Evolutionary conservation across 2,888 invertebrate species (phyloP), one percentile per base, ranked within the genome.

Genomic region (Nemotelus pantherinus): DNA sequence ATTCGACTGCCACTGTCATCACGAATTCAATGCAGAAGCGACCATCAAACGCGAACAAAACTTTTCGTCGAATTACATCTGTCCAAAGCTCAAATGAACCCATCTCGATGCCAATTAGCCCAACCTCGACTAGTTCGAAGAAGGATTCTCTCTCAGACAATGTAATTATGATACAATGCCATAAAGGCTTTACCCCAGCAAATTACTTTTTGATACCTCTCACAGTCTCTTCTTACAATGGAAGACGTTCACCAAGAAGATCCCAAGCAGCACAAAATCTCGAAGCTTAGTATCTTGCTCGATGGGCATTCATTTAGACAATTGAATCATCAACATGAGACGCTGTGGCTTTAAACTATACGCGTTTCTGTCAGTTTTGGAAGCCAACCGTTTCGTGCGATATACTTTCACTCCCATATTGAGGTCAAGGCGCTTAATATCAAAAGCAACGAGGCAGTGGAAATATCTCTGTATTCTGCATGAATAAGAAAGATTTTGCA

Each of bases 121-220:
- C 39, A 63, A 63, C 63, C 50, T 4, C 25, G 43, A 48, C 55
- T 41, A n/a, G 48, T 74, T 47, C 48, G 50, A 60, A 43, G 25
- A 5, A 57, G 45, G 44, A 60, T 74, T 55, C 9, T 44, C 10
- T 48, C 48, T 48, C 60, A 50, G 74, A 39, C 47, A 39, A 47
- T 7, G 25, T 57, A 10, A 58, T 45, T 44, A 72, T 45, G 58
- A 58, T 60, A 50, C 48, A n/a, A 60, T 39, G 39, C 74, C 41
- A 3, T 53, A 10, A 68, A 55, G 71, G 71, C 58, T 72, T 72
- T 25, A 10, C 41, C 7, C 72, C 25, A 53, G 45, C 7, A 72
- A 74, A 74, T 74, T 74, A 60, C 74, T 74, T 74, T 74, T 60
- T 74, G 60, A 48, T 60, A 58, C 57, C 9, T 43, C n/a, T 41